Evolutionary conservation across 1,140 invertebrate genomes (phyloP).

Genomic region (Eubasilissa regina): DNA sequence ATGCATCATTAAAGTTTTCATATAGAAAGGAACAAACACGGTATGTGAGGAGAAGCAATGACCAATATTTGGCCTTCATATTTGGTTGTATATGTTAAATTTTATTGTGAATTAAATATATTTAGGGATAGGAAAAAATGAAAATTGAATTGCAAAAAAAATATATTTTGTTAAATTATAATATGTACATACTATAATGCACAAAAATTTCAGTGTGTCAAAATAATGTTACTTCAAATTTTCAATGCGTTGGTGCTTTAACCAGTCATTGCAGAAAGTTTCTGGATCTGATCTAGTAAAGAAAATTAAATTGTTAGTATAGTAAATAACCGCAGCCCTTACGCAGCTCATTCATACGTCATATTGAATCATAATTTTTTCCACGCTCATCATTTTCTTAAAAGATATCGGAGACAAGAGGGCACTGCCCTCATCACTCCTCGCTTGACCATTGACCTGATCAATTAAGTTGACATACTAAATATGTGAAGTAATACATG

Average conservation of each 20-base stretch:
- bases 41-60: slow-evolving; percentile 50
- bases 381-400: no score
- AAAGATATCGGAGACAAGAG: no score
- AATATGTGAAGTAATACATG: no score
- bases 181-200: background rate
- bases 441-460: no score
- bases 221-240: slow-evolving; percentile 1
- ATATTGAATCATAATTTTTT: no score
- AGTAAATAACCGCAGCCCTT: background rate
- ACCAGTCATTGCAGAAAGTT: no score
- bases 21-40: slow-evolving; percentile 22
- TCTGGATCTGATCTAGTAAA: background rate
- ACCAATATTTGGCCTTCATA: slow-evolving; percentile 61
- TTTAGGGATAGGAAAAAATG: slow-evolving; percentile 15
- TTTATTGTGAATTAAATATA: slow-evolving; percentile 28
- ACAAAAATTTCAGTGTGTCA: background rate
- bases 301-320: background rate
- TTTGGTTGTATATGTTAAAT: slow-evolving; percentile 47
- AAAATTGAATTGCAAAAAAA: background rate
- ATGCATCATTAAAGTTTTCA: slow-evolving; percentile 35
- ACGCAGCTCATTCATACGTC: no score
- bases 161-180: background rate
- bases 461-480: no score
- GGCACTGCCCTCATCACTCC: no score
- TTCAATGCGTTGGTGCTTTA: no score